These are phyloP conservation scores for Cyprinodon brontotheroides DNA, from an alignment of 2,113 vertebrate species.

Conservation along the genomic window DNA sequence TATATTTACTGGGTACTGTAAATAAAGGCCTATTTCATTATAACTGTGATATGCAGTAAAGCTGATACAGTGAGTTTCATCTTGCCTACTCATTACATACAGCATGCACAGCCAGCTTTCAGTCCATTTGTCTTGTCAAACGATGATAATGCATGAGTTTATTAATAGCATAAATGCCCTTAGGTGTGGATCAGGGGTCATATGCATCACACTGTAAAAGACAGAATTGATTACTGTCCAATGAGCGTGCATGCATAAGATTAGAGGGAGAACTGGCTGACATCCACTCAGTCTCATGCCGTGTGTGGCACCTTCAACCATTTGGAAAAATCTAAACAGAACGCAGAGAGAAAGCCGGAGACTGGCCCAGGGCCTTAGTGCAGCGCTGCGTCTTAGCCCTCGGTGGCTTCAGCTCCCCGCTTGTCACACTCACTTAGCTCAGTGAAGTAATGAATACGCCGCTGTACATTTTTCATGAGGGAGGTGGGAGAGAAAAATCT, in stretches of 20 bases:
- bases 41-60: slow-evolving; percentile 1
- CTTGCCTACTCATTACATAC: neutral
- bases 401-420: slow-evolving; percentile 63
- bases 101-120: slow-evolving; percentile 25
- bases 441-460: slow-evolving; percentile 76
- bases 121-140: slow-evolving; percentile 45
- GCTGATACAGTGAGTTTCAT: slow-evolving; percentile 1
- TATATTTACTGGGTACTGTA: neutral
- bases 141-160: slow-evolving; percentile 55
- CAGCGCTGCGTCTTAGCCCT: slow-evolving; percentile 64
- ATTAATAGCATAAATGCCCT: slow-evolving; percentile 55
- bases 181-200: slow-evolving; percentile 43
- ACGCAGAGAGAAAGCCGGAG: slow-evolving; percentile 59
- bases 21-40: neutral
- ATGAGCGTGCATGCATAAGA: slow-evolving; percentile 47
- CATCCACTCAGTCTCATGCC: slow-evolving; percentile 39
- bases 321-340: slow-evolving; percentile 61
- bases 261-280: slow-evolving; percentile 48
- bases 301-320: slow-evolving; percentile 50
- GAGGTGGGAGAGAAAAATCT: slow-evolving; percentile 67
- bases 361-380: slow-evolving; percentile 62
- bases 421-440: slow-evolving; percentile 79
- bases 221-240: slow-evolving; percentile 53
- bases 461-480: slow-evolving; percentile 77
- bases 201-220: slow-evolving; percentile 50